These are phyloP conservation scores for Lampropteryx suffumata DNA, from an alignment of 2,888 invertebrate genomes.

Conservation along the genomic window DNA sequence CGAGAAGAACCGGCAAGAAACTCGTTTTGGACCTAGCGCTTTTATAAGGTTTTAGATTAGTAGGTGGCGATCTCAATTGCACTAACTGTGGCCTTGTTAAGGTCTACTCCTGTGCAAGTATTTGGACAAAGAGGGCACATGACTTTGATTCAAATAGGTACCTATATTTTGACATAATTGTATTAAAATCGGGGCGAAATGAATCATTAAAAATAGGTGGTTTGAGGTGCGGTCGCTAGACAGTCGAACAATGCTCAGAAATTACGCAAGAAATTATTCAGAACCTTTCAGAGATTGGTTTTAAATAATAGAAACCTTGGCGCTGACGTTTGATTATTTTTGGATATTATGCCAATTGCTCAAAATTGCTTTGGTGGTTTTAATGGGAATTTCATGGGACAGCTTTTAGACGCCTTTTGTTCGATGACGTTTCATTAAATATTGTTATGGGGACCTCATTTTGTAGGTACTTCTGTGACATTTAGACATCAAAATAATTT, in stretches of 20 bases:
- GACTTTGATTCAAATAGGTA: too few species aligned
- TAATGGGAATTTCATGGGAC: slow-evolving; percentile 18
- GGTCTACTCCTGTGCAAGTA: too few species aligned
- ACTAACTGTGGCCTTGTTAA: too few species aligned
- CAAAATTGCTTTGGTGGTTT: slow-evolving; percentile 7
- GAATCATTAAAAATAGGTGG: background rate
- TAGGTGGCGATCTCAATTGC: too few species aligned
- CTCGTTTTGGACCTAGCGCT: too few species aligned
- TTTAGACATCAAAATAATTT: too few species aligned
- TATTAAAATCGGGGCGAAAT: background rate
- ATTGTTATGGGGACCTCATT: slow-evolving; percentile 3
- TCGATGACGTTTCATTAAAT: slow-evolving; percentile 19
- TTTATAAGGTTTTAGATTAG: too few species aligned
- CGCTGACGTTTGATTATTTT: slow-evolving; percentile 50
- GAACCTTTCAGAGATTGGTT: slow-evolving; percentile 43
- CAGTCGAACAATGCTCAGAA: slow-evolving; percentile 13
- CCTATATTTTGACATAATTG: too few species aligned
- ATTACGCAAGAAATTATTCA: slow-evolving; percentile 29
- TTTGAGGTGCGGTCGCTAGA: slow-evolving; percentile 2
- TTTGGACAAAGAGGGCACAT: too few species aligned
- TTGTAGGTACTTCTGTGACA: too few species aligned
- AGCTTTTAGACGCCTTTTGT: slow-evolving; percentile 5
- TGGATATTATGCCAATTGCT: slow-evolving; percentile 48
- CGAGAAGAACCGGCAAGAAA: too few species aligned
- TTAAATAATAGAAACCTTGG: slow-evolving; percentile 49